A percentile compares a stretch with the other conserved stretches of the same genome.
Evolutionary conservation across 2,888 invertebrate species (phyloP).

Genomic region (Drosophila fungiperda): DNA sequence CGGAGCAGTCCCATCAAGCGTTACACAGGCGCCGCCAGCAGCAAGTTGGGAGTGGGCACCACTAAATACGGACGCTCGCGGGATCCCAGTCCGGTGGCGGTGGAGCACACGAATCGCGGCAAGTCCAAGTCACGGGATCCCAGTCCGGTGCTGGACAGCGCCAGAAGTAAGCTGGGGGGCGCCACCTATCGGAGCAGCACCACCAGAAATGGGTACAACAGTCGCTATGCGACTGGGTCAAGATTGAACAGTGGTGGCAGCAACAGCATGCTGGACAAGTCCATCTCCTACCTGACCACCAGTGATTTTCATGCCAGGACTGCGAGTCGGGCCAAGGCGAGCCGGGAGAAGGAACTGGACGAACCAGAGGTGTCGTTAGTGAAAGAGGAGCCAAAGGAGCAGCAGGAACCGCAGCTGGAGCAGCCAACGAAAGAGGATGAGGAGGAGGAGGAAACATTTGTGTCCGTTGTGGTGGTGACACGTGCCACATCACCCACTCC

Average conservation of each 20-base stretch:
- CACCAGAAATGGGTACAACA: slow-evolving; percentile 61
- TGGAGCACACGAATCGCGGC: slow-evolving; percentile 81
- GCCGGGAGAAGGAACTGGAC: slow-evolving; percentile 83
- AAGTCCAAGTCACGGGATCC: slow-evolving; percentile 86
- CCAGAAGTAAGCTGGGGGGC: slow-evolving; percentile 85
- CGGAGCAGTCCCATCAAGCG: slow-evolving; percentile 75
- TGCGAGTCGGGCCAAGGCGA: slow-evolving; percentile 78
- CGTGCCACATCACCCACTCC: slow-evolving; percentile 92
- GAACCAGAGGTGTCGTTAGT: slow-evolving; percentile 18
- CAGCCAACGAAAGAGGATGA: slow-evolving; percentile 21
- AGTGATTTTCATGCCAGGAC: slow-evolving; percentile 84
- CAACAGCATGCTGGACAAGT: slow-evolving; percentile 68
- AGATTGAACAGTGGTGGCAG: slow-evolving; percentile 38
- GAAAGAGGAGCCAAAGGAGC: slow-evolving; percentile 1
- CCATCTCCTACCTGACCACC: slow-evolving; percentile 83
- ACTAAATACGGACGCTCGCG: slow-evolving; percentile 82
- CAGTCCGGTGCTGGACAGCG: slow-evolving; percentile 85
- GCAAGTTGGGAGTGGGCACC: slow-evolving; percentile 41
- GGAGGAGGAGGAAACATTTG: slow-evolving; percentile 77
- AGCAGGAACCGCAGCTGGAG: slow-evolving; percentile 10
- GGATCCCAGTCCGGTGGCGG: slow-evolving; percentile 83
- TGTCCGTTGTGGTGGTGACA: slow-evolving; percentile 88
- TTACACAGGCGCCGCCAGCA: slow-evolving; percentile 66
- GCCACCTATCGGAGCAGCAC: slow-evolving; percentile 77
- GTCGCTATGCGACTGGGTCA: slow-evolving; percentile 55